phyloP scores from a whole-genome alignment of 92 coral and sea anemone genomes.

The Zoanthus sansibaricus region DNA sequence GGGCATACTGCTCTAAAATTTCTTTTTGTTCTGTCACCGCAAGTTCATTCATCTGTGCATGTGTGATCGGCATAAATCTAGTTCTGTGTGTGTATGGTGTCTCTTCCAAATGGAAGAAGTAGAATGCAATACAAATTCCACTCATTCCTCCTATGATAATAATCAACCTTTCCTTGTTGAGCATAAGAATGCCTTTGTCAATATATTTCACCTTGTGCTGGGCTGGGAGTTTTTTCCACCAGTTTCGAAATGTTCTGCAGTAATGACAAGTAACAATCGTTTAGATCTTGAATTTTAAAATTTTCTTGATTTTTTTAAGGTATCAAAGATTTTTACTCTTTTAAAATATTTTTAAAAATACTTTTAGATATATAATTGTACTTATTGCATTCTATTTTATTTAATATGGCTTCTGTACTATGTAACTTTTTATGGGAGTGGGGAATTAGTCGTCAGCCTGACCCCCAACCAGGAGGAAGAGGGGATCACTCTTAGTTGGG shows the following conservation, averaged over 20 bases:
- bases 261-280: neutral
- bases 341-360: too few species aligned
- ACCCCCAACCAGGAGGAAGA: too few species aligned
- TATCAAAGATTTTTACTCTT: too few species aligned
- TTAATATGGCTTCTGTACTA: too few species aligned
- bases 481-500: too few species aligned
- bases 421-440: too few species aligned
- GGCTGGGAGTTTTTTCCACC: conserved; percentile 90
- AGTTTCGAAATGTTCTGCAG: conserved; percentile 84
- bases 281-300: too few species aligned
- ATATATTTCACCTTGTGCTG: conserved; percentile 65
- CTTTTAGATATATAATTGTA: too few species aligned
- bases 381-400: too few species aligned
- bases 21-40: conserved; percentile 80
- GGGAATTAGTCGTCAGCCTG: too few species aligned
- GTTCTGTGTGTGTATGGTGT: conserved; percentile 89
- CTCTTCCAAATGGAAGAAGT: conserved; percentile 91
- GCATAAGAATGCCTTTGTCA: conserved; percentile 52
- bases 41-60: conserved; percentile 86
- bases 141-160: conserved; percentile 73
- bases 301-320: too few species aligned
- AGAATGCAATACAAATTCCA: conserved; percentile 77
- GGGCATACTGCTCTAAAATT: conserved; percentile 78
- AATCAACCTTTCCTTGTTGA: conserved; percentile 70
- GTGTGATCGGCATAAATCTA: conserved; percentile 87